These are phyloP conservation scores for Lysandra bellargus DNA, from an alignment of 2,888 invertebrate genomes.

Conservation along the genomic window DNA sequence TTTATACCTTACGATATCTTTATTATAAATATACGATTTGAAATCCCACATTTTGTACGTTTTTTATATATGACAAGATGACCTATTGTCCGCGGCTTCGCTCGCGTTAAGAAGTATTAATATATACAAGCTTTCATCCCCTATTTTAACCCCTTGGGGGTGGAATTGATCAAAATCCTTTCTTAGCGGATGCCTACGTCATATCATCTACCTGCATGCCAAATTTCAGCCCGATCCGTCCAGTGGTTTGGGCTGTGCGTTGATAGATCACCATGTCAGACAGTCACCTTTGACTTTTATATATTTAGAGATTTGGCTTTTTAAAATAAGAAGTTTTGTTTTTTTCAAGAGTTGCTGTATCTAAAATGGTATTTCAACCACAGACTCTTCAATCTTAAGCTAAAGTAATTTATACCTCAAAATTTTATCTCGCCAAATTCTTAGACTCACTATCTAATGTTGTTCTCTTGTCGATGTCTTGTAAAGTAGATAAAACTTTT, in stretches of 20 bases:
- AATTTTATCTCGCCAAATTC: conserved; percentile 5
- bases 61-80: not conserved
- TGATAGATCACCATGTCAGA: too few species aligned
- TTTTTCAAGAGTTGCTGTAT: not conserved
- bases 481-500: conserved; percentile 6
- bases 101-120: too few species aligned
- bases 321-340: not conserved
- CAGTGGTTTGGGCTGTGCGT: too few species aligned
- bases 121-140: too few species aligned
- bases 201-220: too few species aligned
- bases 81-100: too few species aligned
- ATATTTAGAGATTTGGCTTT: not conserved
- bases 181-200: too few species aligned
- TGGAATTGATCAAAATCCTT: too few species aligned
- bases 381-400: not conserved
- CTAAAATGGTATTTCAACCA: not conserved
- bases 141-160: too few species aligned
- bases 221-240: too few species aligned
- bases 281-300: too few species aligned
- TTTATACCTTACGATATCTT: not conserved
- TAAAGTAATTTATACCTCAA: conserved; percentile 1
- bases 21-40: not conserved
- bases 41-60: not conserved
- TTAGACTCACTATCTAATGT: conserved; percentile 22
- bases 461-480: conserved; percentile 26